A percentile compares a stretch with the other conserved stretches of the same genome.
Evolutionary conservation across 2,888 invertebrate genomes (phyloP).

Genomic region (Drosophila picticornis): DNA sequence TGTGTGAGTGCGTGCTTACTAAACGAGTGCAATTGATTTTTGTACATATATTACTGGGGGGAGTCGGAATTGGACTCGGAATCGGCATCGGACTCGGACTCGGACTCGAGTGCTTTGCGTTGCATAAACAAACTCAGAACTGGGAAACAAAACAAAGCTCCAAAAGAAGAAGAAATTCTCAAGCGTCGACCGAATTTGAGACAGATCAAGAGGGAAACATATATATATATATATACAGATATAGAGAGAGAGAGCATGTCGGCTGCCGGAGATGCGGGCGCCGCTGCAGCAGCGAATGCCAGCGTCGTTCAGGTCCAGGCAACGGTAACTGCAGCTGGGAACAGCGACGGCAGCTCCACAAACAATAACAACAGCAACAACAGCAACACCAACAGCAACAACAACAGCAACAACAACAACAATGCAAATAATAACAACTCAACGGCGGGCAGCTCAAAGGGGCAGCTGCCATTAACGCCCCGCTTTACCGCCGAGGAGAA

Average conservation of each 20-base stretch:
- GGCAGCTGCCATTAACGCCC: conserved; percentile 78
- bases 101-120: conserved; percentile 41
- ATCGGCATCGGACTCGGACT: conserved; percentile 24
- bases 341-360: conserved; percentile 29
- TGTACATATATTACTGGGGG: conserved; percentile 22
- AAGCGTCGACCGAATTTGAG: conserved; percentile 1
- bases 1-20: conserved; percentile 30
- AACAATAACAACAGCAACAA: conserved; percentile 27
- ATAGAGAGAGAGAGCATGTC: conserved; percentile 41
- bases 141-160: conserved; percentile 17
- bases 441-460: conserved; percentile 46
- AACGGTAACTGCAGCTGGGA: conserved; percentile 38
- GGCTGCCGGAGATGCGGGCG: conserved; percentile 51
- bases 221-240: not conserved
- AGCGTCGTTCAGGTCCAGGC: conserved; percentile 48
- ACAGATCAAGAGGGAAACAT: not conserved
- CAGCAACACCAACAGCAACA: conserved; percentile 3
- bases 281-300: conserved; percentile 38
- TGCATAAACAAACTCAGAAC: conserved; percentile 52
- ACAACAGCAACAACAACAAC: conserved; percentile 9
- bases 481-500: conserved; percentile 85
- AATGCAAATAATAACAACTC: conserved; percentile 32
- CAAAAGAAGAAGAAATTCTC: conserved; percentile 4
- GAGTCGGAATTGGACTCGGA: conserved; percentile 29
- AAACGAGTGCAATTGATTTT: conserved; percentile 71